Percentiles rank a stretch among this genome's conserved stretches.
phyloP scores from a whole-genome alignment of 2,888 invertebrate species.

The Exephanes ischioxanthus region DNA sequence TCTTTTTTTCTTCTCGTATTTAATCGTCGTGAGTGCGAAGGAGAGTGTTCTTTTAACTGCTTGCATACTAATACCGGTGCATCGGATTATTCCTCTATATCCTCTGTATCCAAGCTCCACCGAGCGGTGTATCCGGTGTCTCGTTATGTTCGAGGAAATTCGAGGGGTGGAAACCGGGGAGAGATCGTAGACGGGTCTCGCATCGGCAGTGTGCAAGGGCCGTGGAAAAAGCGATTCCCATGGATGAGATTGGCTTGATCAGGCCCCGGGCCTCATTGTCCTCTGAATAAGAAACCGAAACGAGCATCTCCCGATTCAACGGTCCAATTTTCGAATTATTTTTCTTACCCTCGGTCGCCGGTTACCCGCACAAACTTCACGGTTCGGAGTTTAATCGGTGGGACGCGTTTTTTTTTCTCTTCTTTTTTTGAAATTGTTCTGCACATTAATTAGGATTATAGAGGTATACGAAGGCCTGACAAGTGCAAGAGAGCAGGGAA shows the following conservation, averaged over 20 bases:
- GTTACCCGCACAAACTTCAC: not conserved
- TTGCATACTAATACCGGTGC: conserved; percentile 71
- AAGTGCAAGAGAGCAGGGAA: conserved; percentile 36
- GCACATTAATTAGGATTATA: conserved; percentile 55
- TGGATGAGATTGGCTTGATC: conserved; percentile 68
- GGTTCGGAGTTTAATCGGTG: conserved; percentile 42
- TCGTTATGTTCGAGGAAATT: conserved; percentile 43
- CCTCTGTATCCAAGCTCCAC: not conserved
- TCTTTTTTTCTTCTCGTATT: conserved; percentile 27
- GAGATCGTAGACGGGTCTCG: conserved; percentile 38
- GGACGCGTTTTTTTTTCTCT: conserved; percentile 13
- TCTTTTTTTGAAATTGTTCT: conserved; percentile 17
- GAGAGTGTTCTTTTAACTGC: conserved; percentile 61
- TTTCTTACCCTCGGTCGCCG: conserved; percentile 21
- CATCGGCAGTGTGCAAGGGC: conserved; percentile 22
- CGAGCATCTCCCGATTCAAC: conserved; percentile 68
- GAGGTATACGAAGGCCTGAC: conserved; percentile 10
- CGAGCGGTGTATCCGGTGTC: conserved; percentile 67
- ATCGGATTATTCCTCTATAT: conserved; percentile 33
- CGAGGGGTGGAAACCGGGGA: conserved; percentile 40
- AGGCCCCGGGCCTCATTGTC: conserved; percentile 62
- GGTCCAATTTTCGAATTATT: conserved; percentile 72
- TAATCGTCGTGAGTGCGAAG: conserved; percentile 33
- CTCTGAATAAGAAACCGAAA: conserved; percentile 65
- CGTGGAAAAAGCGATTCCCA: conserved; percentile 67